Evolutionary conservation across 1,140 invertebrate species (phyloP), one percentile per base, ranked within the genome.

Genomic region (Goniozus legneri): DNA sequence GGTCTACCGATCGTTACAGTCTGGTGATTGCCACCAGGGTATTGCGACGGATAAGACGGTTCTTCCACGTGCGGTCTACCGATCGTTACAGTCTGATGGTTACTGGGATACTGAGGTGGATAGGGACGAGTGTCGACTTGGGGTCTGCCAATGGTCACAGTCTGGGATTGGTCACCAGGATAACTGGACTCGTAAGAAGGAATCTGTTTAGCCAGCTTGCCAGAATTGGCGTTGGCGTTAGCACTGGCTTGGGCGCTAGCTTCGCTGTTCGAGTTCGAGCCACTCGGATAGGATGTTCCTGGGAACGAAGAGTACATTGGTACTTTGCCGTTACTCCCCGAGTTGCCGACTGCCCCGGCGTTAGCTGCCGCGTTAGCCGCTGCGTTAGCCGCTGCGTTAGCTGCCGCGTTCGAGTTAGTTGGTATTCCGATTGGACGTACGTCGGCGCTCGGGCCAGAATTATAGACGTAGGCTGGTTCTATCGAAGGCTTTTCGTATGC

Each of bases 301-400:
- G 24, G 24, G 4, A 6, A 4, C 4, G 24, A 27, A 27, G 4
- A 6, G 24, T 27, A 27, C 24, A 10, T 27, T 6, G 24, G 24
- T 27, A 6, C 10, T 27, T 27, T 27, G 10, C 10, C n/a, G 2
- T 14, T 13, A 22, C 35, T 35, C 41, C 41, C 10, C 39, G 10
- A 38, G 40, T 13, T 45, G 50, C 21, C 34, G 16, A 22, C 40
- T 6, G 42, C 45, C 38, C 62, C 50, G 7, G 59, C 47, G 16
- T 59, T 61, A 6, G 58, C 51, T 12, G 18, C 36, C 2, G 52
- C 45, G 15, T 48, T 48, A 19, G 49, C 39, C 13, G 8, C 44
- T 53, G 27, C 34, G 16, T 30, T 44, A 8, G 42, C 45, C 38
- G 62, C 50, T 3, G 59, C 47, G 16, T 59, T 61, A 6, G 58